Base-by-base conservation (phyloP, 2,888 invertebrate species). In the Agonopterix heracliana region DNA sequence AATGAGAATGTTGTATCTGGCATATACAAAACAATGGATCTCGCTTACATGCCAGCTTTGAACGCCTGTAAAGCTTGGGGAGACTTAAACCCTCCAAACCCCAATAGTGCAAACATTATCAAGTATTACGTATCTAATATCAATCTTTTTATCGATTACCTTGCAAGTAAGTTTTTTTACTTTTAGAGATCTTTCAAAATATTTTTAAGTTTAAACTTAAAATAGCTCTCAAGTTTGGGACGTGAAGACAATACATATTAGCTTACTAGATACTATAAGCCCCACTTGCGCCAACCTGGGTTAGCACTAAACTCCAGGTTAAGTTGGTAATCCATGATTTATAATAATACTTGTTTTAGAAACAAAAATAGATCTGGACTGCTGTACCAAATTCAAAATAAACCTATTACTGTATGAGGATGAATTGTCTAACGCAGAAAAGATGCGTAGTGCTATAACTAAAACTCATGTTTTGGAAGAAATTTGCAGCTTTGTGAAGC, bases 351-450 rank as follows among this genome's bases (percentile, higher is more conserved):
- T 46, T 38, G 38, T 38, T 64, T 26, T 69, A 92, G 93, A 91
- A 68, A 93, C 93, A 0, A 92, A 92, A 65, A 73, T 89, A 10
- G 93, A 93, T 55, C 78, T 94, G 44, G 90, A 92, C 49, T 91
- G 90, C 53, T 90, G 91, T 11, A 85, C 92, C 1, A 82, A 76
- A 52, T 94, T 95, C 56, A 84, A 90, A 54, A 86, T 91, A 45
- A 90, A 93, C 54, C 66, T 89, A 57, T 68, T 77, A 1, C 66
- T 93, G 4, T 91, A 91, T 53, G 88, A 91, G 41, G 90, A 91
- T 34, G 89, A 90, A 61, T 78, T 94, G 14, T 78, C 89, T 1
- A 90, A 88, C 40, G 81, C 89, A 0, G 90, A 90, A 36, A 90
- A 91, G 68, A 90, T 94, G 68, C 90, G 91, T 62, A 61, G 66